phyloP scores from a whole-genome alignment of 2,888 invertebrate species.

The Caenorhabditis zanzibari region DNA sequence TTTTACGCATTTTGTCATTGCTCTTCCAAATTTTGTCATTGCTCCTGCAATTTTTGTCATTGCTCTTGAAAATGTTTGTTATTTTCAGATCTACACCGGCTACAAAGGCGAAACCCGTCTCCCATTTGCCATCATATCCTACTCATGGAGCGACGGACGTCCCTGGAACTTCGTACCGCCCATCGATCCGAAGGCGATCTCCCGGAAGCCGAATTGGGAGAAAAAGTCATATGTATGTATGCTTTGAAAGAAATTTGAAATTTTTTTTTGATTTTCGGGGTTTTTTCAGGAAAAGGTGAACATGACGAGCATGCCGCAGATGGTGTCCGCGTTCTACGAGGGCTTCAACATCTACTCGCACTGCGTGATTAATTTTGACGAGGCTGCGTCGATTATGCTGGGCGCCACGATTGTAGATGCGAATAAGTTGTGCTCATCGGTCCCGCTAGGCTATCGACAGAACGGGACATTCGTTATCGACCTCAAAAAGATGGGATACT shows the following conservation, averaged over 20 bases:
- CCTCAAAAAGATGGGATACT: conserved; percentile 60
- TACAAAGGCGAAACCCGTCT: conserved; percentile 22
- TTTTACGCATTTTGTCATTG: too few species aligned
- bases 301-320: conserved; percentile 50
- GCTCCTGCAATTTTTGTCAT: not conserved
- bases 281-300: conserved; percentile 47
- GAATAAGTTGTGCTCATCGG: conserved; percentile 65
- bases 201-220: conserved; percentile 50
- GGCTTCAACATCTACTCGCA: conserved; percentile 71
- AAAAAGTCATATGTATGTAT: conserved; percentile 43
- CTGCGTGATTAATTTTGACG: conserved; percentile 68
- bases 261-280: not conserved
- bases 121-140: conserved; percentile 63
- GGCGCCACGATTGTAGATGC: conserved; percentile 70
- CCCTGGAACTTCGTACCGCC: conserved; percentile 55
- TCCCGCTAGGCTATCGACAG: conserved; percentile 72
- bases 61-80: not conserved
- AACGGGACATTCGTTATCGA: conserved; percentile 75
- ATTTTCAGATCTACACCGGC: conserved; percentile 65
- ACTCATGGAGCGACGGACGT: conserved; percentile 69
- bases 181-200: not conserved
- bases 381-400: conserved; percentile 69
- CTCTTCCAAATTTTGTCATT: too few species aligned
- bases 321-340: conserved; percentile 58
- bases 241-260: not conserved